Evolutionary conservation across 2,113 vertebrate species (phyloP).

Genomic region (Varanus salvator): DNA sequence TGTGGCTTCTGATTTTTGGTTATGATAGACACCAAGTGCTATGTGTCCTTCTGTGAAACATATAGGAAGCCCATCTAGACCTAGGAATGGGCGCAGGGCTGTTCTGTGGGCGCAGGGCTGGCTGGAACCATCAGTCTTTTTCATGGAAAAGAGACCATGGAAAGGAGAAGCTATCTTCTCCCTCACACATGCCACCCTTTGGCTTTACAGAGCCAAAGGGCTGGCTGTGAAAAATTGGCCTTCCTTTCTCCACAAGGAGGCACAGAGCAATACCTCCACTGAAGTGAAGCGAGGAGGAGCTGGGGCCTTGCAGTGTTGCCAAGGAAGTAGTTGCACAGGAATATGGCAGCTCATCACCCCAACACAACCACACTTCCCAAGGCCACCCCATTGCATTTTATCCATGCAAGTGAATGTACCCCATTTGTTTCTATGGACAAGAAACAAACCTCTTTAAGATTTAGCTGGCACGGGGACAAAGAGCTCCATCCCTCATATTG

Average conservation of each 20-base stretch:
- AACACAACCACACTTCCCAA: background rate
- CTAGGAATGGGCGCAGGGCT: background rate
- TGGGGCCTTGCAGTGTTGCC: too few relatives aligned
- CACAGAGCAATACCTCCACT: background rate
- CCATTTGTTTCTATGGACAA: background rate
- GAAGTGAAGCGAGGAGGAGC: background rate
- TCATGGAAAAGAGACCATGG: background rate
- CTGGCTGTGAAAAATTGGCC: background rate
- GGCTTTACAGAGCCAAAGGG: background rate
- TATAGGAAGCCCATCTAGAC: background rate
- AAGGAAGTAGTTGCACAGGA: background rate
- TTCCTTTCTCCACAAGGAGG: background rate
- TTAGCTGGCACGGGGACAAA: background rate
- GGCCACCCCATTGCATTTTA: background rate
- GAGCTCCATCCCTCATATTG: background rate
- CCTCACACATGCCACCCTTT: background rate
- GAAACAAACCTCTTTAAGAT: background rate
- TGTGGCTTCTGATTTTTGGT: background rate
- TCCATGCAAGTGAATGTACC: background rate
- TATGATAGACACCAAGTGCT: background rate
- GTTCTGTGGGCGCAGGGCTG: background rate
- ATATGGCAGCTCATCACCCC: too few relatives aligned
- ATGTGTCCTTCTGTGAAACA: background rate
- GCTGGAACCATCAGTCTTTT: background rate
- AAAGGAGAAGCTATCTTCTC: background rate